These are phyloP conservation scores for Tethea ocularis DNA, from an alignment of 2,888 invertebrate species.

Conservation along the genomic window DNA sequence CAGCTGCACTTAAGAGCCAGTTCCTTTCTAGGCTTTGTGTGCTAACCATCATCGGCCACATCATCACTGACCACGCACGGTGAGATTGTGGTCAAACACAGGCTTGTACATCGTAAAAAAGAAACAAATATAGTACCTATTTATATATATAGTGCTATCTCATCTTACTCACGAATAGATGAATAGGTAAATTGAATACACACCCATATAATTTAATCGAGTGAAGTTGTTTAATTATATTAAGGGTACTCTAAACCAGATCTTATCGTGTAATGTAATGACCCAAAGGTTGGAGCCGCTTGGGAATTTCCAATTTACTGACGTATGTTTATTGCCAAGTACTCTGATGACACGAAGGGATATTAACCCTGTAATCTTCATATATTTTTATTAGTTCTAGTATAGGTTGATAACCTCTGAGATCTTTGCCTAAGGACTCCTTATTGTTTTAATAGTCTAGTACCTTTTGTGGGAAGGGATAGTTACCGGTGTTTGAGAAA, in stretches of 20 bases:
- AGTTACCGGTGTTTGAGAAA: too few relatives aligned
- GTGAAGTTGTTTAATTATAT: conserved; percentile 33
- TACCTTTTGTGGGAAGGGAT: not conserved
- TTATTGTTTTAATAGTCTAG: not conserved
- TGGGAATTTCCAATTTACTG: conserved; percentile 3
- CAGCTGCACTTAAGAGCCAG: too few relatives aligned
- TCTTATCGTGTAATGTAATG: conserved; percentile 31
- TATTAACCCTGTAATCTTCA: not conserved
- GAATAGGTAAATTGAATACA: conserved; percentile 23
- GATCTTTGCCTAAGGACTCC: not conserved
- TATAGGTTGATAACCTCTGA: not conserved
- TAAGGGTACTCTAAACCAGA: conserved; percentile 23
- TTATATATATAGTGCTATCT: too few relatives aligned
- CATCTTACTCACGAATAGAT: conserved; percentile 16
- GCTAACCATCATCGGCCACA: too few relatives aligned
- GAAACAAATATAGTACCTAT: too few relatives aligned
- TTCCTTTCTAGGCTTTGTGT: too few relatives aligned
- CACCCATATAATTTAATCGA: conserved; percentile 22
- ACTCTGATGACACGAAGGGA: not conserved
- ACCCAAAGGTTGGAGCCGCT: conserved; percentile 9
- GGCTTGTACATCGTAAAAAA: too few relatives aligned
- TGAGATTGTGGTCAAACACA: too few relatives aligned
- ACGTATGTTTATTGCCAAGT: not conserved
- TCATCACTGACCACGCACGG: too few relatives aligned
- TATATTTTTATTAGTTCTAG: not conserved